Conservation (phyloP, 2,113 vertebrate species). For the Lagopus muta region DNA sequence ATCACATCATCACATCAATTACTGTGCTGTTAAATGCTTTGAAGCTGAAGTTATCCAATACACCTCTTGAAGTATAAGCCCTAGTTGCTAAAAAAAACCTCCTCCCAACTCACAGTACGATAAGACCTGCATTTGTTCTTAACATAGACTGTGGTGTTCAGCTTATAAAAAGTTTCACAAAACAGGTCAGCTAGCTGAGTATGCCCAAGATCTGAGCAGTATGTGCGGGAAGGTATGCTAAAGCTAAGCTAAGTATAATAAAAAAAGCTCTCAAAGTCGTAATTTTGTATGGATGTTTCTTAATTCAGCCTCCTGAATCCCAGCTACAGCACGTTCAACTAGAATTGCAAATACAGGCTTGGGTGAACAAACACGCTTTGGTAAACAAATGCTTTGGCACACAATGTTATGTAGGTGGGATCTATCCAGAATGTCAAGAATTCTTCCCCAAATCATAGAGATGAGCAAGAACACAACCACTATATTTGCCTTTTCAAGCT, state of each 20-base stretch:
- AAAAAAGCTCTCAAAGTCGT: conserved; percentile 27
- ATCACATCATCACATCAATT: neutral
- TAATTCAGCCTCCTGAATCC: conserved; percentile 41
- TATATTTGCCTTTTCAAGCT: neutral
- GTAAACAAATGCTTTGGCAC: conserved; percentile 57
- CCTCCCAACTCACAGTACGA: neutral
- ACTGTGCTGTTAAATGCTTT: neutral
- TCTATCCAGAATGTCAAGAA: conserved; percentile 23
- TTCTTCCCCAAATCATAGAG: conserved; percentile 1
- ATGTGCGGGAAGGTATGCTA: neutral
- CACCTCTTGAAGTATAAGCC: neutral
- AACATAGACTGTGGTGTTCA: neutral
- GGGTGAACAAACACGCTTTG: conserved; percentile 43
- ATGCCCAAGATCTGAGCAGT: conserved; percentile 12
- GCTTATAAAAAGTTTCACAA: conserved; percentile 4
- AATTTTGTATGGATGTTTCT: conserved; percentile 58
- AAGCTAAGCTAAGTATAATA: neutral
- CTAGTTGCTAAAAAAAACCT: neutral
- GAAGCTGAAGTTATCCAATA: neutral
- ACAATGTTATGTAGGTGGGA: conserved; percentile 19
- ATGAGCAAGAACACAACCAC: neutral
- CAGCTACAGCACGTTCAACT: conserved; percentile 57
- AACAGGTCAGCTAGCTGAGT: conserved; percentile 14
- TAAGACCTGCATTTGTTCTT: neutral
- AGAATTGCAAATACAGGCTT: conserved; percentile 48